Evolutionary conservation across 2,888 invertebrate species (phyloP).

Genomic region (Tridacna gigas): DNA sequence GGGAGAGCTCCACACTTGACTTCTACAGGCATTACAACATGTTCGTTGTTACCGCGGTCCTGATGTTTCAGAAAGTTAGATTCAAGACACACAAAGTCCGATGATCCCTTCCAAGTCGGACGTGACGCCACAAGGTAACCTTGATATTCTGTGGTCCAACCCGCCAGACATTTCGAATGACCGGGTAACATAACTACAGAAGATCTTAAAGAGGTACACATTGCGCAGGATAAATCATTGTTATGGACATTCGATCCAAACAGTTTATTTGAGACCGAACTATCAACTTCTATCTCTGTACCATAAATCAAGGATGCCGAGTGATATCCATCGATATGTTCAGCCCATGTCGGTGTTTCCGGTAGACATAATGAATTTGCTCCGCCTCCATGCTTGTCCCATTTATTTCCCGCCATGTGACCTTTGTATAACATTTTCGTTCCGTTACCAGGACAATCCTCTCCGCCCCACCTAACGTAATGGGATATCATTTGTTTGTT

Average conservation of each 20-base stretch:
- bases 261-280: not conserved
- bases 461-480: slow-evolving; percentile 5
- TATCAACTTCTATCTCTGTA: slow-evolving; percentile 2
- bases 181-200: not conserved
- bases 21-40: not conserved
- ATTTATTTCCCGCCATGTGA: slow-evolving; percentile 10
- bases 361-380: slow-evolving; percentile 10
- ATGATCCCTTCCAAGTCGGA: not conserved
- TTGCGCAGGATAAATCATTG: slow-evolving; percentile 5
- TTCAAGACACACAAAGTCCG: slow-evolving; percentile 8
- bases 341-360: slow-evolving; percentile 4
- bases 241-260: not conserved
- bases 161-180: slow-evolving; percentile 4
- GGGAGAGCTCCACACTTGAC: slow-evolving; percentile 5
- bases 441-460: slow-evolving; percentile 18
- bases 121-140: slow-evolving; percentile 13
- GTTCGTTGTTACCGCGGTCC: not conserved
- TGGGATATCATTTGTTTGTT: not conserved
- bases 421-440: slow-evolving; percentile 5
- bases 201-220: not conserved
- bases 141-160: slow-evolving; percentile 17
- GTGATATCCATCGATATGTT: not conserved
- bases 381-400: not conserved
- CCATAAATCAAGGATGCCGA: not conserved
- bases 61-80: not conserved